These are phyloP conservation scores for Setophaga petechia DNA, from an alignment of 2,113 vertebrate genomes.

Conservation along the genomic window DNA sequence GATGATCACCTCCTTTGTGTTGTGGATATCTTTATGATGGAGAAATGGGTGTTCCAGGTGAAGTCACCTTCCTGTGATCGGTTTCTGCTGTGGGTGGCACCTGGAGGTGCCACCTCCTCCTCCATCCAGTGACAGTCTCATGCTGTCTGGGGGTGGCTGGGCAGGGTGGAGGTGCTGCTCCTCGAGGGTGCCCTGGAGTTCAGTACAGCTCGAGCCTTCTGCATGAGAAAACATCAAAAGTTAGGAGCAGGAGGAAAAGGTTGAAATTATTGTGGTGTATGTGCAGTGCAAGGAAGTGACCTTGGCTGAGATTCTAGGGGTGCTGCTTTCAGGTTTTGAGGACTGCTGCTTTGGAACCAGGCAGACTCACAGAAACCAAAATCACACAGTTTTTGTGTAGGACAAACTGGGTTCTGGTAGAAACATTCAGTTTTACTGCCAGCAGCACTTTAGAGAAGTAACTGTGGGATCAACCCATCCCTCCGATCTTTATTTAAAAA, in stretches of 20 bases:
- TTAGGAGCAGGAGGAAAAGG: background rate
- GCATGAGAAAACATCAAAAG: background rate
- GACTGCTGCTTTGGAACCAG: background rate
- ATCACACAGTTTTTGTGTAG: background rate
- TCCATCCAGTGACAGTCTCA: background rate
- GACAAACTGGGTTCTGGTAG: background rate
- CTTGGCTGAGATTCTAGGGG: background rate
- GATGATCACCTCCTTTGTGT: background rate
- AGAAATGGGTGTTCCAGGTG: background rate
- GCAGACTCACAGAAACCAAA: background rate
- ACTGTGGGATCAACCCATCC: background rate
- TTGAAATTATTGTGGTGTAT: rapidly evolving
- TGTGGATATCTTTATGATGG: background rate
- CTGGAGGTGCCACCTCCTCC: background rate
- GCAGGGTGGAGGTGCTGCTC: background rate
- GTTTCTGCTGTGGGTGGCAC: background rate
- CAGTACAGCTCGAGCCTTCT: background rate
- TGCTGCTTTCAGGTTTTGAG: background rate
- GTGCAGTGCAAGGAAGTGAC: background rate
- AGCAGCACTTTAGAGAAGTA: background rate
- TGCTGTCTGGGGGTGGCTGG: background rate
- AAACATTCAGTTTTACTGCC: background rate
- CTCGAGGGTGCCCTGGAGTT: background rate
- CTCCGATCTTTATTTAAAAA: background rate
- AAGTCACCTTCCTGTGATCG: rapidly evolving